Evolutionary conservation across 2,888 invertebrate genomes (phyloP).

Genomic region (Drepanosiphum platanoidis): DNA sequence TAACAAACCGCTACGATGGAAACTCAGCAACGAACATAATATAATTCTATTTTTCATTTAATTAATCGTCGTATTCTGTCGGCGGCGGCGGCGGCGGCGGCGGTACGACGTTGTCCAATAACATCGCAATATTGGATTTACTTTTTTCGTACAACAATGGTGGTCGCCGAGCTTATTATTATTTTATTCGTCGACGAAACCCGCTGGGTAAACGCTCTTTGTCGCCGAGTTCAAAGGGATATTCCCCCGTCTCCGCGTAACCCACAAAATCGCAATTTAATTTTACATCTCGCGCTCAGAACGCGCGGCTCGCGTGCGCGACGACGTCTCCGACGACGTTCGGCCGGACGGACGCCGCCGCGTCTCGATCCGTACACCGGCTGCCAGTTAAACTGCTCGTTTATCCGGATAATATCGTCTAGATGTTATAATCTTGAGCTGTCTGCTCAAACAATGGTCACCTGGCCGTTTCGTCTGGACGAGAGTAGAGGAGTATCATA

Average conservation of each 20-base stretch:
- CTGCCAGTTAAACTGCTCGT: too few species aligned
- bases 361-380: too few species aligned
- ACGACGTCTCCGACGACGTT: too few species aligned
- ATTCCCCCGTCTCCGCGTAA: not conserved
- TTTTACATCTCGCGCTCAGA: slow-evolving; percentile 7
- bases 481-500: too few species aligned
- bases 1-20: not conserved
- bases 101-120: not conserved
- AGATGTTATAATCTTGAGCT: too few species aligned
- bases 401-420: too few species aligned
- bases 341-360: too few species aligned
- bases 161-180: slow-evolving; percentile 26
- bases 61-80: slow-evolving; percentile 25
- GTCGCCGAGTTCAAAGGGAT: slow-evolving; percentile 47
- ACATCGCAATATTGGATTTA: slow-evolving; percentile 32
- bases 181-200: slow-evolving; percentile 32
- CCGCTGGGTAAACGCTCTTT: slow-evolving; percentile 34
- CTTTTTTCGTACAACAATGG: slow-evolving; percentile 23
- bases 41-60: slow-evolving; percentile 38
- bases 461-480: too few species aligned
- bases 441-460: too few species aligned
- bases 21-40: slow-evolving; percentile 15
- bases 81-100: not conserved
- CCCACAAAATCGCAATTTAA: slow-evolving; percentile 40
- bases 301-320: not conserved